Percentiles rank a stretch among this genome's conserved stretches.
phyloP scores from a whole-genome alignment of 2,113 vertebrate species.

The Gorsachius goisagi region DNA sequence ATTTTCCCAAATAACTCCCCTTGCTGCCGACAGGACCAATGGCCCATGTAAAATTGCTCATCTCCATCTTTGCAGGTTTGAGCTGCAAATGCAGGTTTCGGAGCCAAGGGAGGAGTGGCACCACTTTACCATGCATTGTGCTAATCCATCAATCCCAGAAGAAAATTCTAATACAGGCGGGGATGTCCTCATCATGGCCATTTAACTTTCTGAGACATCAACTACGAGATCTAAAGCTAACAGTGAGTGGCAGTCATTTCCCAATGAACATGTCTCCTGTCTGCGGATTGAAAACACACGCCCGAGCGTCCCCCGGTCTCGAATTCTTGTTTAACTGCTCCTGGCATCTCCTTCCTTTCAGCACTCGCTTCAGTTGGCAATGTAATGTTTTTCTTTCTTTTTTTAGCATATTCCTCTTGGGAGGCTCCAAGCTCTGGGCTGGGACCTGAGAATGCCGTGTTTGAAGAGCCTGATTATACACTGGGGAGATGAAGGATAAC shows the following conservation, averaged over 20 bases:
- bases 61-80: neutral
- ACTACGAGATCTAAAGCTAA: neutral
- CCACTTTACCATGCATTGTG: neutral
- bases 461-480: constrained; percentile 26
- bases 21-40: neutral
- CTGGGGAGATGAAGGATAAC: constrained; percentile 33
- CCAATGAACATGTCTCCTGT: neutral
- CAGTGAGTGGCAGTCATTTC: neutral
- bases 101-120: neutral
- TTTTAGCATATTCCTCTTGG: constrained; percentile 4
- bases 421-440: constrained; percentile 31
- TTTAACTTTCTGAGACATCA: constrained; percentile 2
- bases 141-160: neutral
- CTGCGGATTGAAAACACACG: constrained; percentile 15
- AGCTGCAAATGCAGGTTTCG: fast-evolving
- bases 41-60: neutral
- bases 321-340: constrained; percentile 2
- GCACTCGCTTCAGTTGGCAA: constrained; percentile 39
- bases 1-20: neutral
- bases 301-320: neutral
- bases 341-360: constrained; percentile 58
- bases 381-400: constrained; percentile 38
- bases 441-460: neutral
- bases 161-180: neutral
- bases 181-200: neutral